phyloP scores from a whole-genome alignment of 2,888 invertebrate species.

The Drosophila meridionalis region DNA sequence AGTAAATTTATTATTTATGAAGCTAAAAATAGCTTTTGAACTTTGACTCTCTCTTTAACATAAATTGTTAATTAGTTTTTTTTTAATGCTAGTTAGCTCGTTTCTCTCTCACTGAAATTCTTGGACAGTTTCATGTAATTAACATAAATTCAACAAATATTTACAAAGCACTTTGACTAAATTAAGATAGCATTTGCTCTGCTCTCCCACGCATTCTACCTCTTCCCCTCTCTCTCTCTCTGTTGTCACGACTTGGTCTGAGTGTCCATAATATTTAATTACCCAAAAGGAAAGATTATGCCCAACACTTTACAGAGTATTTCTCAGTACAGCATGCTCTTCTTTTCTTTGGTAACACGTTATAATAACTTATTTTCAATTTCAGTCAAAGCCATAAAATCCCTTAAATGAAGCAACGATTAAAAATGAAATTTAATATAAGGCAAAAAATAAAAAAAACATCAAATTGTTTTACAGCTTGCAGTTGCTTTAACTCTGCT shows the following conservation, averaged over 20 bases:
- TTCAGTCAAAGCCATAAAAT: constrained; percentile 1
- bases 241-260: neutral
- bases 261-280: neutral
- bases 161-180: constrained; percentile 1
- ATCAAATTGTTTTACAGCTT: constrained; percentile 3
- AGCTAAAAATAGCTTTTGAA: neutral
- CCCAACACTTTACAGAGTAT: neutral
- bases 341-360: neutral
- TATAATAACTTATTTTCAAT: neutral
- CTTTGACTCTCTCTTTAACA: neutral
- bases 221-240: neutral
- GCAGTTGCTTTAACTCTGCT: neutral
- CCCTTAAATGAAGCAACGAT: neutral
- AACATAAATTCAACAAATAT: constrained; percentile 8
- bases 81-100: neutral
- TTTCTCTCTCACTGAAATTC: neutral
- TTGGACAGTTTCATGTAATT: neutral
- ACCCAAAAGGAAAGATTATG: neutral
- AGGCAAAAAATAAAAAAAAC: neutral
- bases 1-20: neutral
- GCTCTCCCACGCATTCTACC: neutral
- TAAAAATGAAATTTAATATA: neutral
- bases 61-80: constrained; percentile 3
- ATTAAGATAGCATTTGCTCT: neutral
- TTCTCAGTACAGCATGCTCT: neutral